These are phyloP conservation scores for Rhyacophila evoluta DNA, from an alignment of 2,888 invertebrate species.

Conservation along the genomic window DNA sequence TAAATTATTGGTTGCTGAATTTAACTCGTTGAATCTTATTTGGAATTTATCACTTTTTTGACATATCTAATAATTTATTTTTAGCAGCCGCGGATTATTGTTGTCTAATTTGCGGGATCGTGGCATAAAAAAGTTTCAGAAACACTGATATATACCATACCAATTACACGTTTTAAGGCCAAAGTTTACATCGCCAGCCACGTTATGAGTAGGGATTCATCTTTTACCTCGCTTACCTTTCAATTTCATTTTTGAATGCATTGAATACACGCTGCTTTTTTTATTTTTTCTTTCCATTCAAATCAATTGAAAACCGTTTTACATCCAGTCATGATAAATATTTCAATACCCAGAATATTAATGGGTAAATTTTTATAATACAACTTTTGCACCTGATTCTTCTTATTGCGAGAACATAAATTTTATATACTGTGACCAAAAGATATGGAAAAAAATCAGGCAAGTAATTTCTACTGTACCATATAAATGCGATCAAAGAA, in stretches of 20 bases:
- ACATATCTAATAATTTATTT: no score
- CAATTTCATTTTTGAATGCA: not conserved
- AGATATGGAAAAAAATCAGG: no score
- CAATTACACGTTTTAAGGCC: not conserved
- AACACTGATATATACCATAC: not conserved
- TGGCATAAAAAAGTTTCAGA: no score
- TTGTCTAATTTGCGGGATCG: no score
- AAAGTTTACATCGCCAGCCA: not conserved
- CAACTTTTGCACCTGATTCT: not conserved
- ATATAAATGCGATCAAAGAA: no score
- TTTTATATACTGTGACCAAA: no score
- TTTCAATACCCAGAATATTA: not conserved
- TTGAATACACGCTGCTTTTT: not conserved
- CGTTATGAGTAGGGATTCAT: not conserved
- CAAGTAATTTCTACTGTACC: no score
- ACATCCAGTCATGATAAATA: not conserved
- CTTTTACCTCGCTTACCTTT: slow-evolving; percentile 14
- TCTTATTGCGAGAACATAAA: not conserved
- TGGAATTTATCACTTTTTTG: no score
- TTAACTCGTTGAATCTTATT: no score
- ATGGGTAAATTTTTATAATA: not conserved
- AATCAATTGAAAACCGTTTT: slow-evolving; percentile 19
- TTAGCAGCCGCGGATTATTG: no score
- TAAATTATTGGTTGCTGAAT: no score
- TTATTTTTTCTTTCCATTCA: not conserved